These are phyloP conservation scores for Geococcyx californianus DNA, from an alignment of 2,113 vertebrate genomes.

Conservation along the genomic window DNA sequence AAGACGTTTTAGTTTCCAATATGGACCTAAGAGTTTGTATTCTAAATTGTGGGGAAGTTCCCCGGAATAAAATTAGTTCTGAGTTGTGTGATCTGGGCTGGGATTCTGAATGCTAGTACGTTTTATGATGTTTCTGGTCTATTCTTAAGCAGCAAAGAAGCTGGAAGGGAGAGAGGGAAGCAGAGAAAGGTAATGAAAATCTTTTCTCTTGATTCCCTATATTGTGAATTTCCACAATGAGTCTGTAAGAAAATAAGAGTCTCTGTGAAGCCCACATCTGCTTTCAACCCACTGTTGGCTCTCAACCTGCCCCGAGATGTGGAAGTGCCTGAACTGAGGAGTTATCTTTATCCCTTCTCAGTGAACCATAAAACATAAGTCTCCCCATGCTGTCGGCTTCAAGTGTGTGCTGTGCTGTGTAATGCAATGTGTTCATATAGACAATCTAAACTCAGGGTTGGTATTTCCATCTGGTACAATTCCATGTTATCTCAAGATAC, in stretches of 20 bases:
- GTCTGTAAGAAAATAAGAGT: not conserved
- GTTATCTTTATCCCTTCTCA: not conserved
- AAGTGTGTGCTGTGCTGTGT: not conserved
- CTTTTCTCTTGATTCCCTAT: not conserved
- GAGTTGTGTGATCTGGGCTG: not conserved
- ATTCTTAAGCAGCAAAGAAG: not conserved
- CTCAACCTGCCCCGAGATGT: not conserved
- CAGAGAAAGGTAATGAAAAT: not conserved
- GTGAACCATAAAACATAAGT: not conserved
- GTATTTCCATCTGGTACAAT: not conserved
- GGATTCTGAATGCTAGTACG: not conserved
- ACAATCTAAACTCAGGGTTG: not conserved
- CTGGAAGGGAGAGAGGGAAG: not conserved
- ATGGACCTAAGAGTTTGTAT: not conserved
- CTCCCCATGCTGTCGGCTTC: not conserved
- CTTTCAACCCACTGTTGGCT: not conserved
- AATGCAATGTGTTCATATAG: not conserved
- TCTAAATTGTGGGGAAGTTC: not conserved
- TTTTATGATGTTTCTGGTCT: not conserved
- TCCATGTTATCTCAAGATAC: not conserved
- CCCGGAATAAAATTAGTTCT: not conserved
- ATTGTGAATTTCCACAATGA: not conserved
- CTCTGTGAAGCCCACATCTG: not conserved
- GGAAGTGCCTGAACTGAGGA: not conserved
- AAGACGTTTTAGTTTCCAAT: not conserved